A percentile compares a stretch with the other conserved stretches of the same genome.
Evolutionary conservation across 1,140 invertebrate genomes (phyloP).

Genomic region (Saccostrea glomerata): DNA sequence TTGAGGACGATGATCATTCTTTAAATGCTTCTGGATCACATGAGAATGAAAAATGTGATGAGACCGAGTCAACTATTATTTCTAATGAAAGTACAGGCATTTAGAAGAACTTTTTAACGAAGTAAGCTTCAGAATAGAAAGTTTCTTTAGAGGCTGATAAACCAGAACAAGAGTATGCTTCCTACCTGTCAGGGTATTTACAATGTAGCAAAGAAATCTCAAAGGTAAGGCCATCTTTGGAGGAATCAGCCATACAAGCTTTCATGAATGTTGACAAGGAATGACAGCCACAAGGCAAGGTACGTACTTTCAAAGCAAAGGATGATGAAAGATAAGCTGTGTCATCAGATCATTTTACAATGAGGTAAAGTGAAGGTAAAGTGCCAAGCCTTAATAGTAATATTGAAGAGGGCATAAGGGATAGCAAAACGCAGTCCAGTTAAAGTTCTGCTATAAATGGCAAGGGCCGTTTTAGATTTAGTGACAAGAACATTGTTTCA

Average conservation of each 20-base stretch:
- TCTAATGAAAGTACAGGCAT: not conserved
- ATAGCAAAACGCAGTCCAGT: too few relatives aligned
- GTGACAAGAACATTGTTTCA: too few relatives aligned
- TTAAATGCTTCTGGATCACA: too few relatives aligned
- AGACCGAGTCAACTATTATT: not conserved
- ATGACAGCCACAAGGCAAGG: not conserved
- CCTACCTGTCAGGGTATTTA: not conserved
- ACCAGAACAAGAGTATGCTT: slow-evolving; percentile 10
- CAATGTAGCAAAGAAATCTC: not conserved
- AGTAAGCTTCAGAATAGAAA: not conserved
- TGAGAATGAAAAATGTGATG: too few relatives aligned
- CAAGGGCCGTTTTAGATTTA: too few relatives aligned
- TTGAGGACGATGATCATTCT: too few relatives aligned
- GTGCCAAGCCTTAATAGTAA: not conserved
- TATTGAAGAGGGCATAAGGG: too few relatives aligned
- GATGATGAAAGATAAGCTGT: too few relatives aligned
- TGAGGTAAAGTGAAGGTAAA: not conserved
- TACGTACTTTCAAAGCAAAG: too few relatives aligned
- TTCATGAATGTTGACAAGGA: slow-evolving; percentile 7
- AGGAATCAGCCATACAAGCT: not conserved
- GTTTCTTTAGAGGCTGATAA: slow-evolving; percentile 15
- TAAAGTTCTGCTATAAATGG: too few relatives aligned
- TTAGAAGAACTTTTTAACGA: not conserved
- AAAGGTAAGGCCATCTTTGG: not conserved
- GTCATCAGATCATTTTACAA: not conserved